Base-by-base conservation (phyloP, 2,888 invertebrate genomes). In the Capitulum mitella region DNA sequence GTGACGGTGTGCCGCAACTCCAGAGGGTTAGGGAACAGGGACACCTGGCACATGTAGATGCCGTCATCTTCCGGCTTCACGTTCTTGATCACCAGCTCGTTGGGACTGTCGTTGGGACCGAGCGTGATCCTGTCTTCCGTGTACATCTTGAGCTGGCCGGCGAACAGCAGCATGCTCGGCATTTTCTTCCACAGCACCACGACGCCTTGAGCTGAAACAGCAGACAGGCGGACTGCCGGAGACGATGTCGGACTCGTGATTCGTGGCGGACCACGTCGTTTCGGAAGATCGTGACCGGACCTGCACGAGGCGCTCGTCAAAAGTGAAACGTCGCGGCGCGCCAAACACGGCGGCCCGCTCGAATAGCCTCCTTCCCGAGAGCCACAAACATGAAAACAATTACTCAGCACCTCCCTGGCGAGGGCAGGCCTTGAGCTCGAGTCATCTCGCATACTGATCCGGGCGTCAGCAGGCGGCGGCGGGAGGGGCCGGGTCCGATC, bases 21-120 rank as follows among this genome's bases (percentile, higher is more conserved):
- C 40, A 40, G 37, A 26, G 37, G 70, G 29, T 70, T 26, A 1
- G 37, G 40, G 10, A 0, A 14, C 40, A 70, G 6, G 19, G 70
- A 16, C 37, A 70, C 6, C 22, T 26, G 26, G 82, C 92, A 92
- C 16, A 89, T 89, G 82, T 92, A 92, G 82, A 89, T 88, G 0
- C 91, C 92, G 0, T 90, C 89, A 83, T 92, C 92, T 19, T 85
- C 84, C 0, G 89, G 87, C 43, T 87, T 85, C 22, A 92, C 86
- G 2, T 85, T 84, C 8, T 88, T 86, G 6, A 92, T 87, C 85
- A 92, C 90, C 79, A 93, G 86, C 79, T 92, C 93, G 84, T 90
- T 91, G n/a, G n/a, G n/a, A n/a, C n/a, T n/a, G n/a, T n/a, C n/a
- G 86, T 93, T 93, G 79, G 88, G 85, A 87, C 90, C 90, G 84